Evolutionary conservation across 2,113 vertebrate genomes (phyloP).

Genomic region (Cephalopholis sonnerati): DNA sequence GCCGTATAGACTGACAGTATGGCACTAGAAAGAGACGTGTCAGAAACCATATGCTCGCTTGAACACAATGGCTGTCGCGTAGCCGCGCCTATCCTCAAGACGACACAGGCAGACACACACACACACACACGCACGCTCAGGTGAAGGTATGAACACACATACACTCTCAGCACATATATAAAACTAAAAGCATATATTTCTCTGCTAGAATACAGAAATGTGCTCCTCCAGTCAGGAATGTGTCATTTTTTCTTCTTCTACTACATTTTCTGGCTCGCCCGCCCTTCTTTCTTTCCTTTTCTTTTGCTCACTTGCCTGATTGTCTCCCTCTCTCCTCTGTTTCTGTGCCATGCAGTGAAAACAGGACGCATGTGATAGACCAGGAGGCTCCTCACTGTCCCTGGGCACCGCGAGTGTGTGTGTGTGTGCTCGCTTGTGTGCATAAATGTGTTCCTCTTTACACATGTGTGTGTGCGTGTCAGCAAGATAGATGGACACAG

Average conservation of each 20-base stretch:
- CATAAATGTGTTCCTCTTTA: neutral
- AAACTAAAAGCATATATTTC: conserved; percentile 5
- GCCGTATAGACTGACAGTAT: conserved; percentile 78
- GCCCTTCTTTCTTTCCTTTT: conserved; percentile 22
- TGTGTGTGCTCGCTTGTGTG: conserved; percentile 33
- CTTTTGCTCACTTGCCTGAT: conserved; percentile 34
- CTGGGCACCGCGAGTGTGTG: conserved; percentile 37
- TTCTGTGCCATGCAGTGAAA: conserved; percentile 69
- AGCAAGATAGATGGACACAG: conserved; percentile 64
- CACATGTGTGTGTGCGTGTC: conserved; percentile 38
- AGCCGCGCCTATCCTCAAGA: conserved; percentile 73
- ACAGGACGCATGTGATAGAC: conserved; percentile 73
- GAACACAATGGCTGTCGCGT: conserved; percentile 68
- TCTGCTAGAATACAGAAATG: neutral
- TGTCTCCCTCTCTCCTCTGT: conserved; percentile 46
- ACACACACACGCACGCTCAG: conserved; percentile 38
- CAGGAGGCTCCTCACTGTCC: conserved; percentile 67
- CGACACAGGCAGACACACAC: conserved; percentile 47
- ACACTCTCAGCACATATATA: neutral
- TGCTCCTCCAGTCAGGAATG: neutral
- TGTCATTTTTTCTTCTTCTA: conserved; percentile 1
- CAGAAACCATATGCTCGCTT: conserved; percentile 80
- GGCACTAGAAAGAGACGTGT: conserved; percentile 78
- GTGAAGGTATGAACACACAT: conserved; percentile 30
- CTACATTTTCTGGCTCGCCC: conserved; percentile 30